Conservation (phyloP, 2,797 vertebrate species). For the Channallabes apus region DNA sequence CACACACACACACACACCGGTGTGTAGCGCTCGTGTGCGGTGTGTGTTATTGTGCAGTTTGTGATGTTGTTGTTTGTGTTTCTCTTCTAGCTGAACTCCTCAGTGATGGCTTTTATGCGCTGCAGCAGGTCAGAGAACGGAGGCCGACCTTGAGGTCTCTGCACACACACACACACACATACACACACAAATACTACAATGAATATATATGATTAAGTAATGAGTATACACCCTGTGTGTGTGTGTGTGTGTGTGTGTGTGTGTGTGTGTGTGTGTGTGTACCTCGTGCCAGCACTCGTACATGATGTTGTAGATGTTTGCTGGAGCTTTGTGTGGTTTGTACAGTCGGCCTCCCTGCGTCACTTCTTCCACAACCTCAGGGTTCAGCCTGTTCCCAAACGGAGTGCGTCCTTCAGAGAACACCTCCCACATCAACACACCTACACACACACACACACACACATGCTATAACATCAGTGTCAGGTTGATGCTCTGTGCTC, state of each 20-base stretch:
- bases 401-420: constrained; percentile 84
- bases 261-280: constrained; percentile 33
- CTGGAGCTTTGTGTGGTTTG: constrained; percentile 73
- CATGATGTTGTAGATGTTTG: constrained; percentile 79
- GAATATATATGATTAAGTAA: not conserved
- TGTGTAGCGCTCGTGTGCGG: not conserved
- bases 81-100: constrained; percentile 50
- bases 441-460: constrained; percentile 62
- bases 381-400: constrained; percentile 79
- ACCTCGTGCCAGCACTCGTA: constrained; percentile 90
- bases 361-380: constrained; percentile 81
- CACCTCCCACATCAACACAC: constrained; percentile 90
- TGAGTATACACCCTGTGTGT: not conserved
- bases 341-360: constrained; percentile 82
- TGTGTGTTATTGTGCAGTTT: not conserved
- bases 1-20: not conserved
- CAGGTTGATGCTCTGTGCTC: too few species aligned
- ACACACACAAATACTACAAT: not conserved
- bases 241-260: constrained; percentile 35
- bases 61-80: not conserved
- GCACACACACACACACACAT: constrained; percentile 41
- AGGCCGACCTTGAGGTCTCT: constrained; percentile 68
- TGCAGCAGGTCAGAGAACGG: constrained; percentile 67
- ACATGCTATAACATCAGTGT: not conserved
- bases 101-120: constrained; percentile 63